Base-by-base conservation (phyloP, 2,888 invertebrate species). In the Ashinkailepas kermadecensis region DNA sequence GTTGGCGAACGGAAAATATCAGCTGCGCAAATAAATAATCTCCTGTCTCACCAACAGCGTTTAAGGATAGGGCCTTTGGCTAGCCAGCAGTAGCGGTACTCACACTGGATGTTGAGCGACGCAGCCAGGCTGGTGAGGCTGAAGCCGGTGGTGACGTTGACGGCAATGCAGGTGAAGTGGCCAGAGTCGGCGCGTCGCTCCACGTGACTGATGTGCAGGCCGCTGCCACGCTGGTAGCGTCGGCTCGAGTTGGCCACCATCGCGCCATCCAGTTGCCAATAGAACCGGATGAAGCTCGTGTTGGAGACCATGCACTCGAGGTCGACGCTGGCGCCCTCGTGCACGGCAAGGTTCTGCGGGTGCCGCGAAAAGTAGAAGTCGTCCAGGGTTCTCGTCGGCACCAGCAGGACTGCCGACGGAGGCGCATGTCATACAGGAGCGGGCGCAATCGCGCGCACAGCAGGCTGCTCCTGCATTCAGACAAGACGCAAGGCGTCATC, bases 61-160 rank as follows among this genome's bases (percentile, higher is more conserved):
- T 39, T 39, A 39, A 39, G 39, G 39, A 39, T 39, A 39, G 39
- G 39, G 39, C 39, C 39, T 3, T 1, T 39, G 39, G 39, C 39
- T 39, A 39, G 39, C 39, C 39, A 39, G 39, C 39, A 82, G 81
- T 58, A 82, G 83, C 82, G 83, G 65, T 85, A 92, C 92, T 92
- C 88, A 92, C 92, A 92, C 87, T 91, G 89, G 79, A 92, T 90
- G 87, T 91, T 90, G 84, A 92, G 89, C 80, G 89, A 88, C 65
- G 91, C 91, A 11, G 91, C 89, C 56, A 90, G 89, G 85, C 91
- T 92, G 85, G 91, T 90, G 85, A 90, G 89, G 81, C 90, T 90
- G 82, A 87, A 87, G 70, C 87, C 87, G 13, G 87, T 87, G n/a
- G 87, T 87, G 21, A 86, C 86, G 84, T 89, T 88, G 79, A 87